phyloP scores from a whole-genome alignment of 2,113 vertebrate species.

The Diphyllodes magnificus region DNA sequence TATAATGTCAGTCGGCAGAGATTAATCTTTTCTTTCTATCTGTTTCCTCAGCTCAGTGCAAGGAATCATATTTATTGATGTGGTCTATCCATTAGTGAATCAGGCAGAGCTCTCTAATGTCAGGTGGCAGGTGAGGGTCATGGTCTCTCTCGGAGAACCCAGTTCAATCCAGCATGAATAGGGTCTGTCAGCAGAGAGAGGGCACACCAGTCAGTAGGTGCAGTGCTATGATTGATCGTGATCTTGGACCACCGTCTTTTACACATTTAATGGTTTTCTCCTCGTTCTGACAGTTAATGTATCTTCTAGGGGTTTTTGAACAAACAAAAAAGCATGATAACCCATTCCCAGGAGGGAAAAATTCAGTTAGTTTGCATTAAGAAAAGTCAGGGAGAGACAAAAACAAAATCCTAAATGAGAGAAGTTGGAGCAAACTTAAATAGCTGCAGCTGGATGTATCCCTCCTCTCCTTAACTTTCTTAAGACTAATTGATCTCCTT shows the following conservation, averaged over 20 bases:
- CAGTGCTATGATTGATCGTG: neutral
- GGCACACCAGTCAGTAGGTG: neutral
- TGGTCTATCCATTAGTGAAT: conserved; percentile 41
- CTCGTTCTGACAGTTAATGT: neutral
- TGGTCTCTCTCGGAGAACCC: neutral
- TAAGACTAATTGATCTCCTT: neutral
- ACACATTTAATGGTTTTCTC: neutral
- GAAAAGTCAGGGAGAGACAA: neutral
- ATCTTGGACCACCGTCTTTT: neutral
- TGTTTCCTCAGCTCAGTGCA: conserved; percentile 16
- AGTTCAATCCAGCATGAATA: neutral
- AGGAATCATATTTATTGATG: conserved; percentile 39
- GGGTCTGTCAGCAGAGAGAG: neutral
- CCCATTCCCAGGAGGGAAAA: neutral
- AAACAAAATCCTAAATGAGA: neutral
- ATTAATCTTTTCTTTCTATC: conserved; percentile 41
- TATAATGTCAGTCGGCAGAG: neutral
- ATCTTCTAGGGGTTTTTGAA: neutral
- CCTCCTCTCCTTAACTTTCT: neutral
- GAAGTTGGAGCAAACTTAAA: neutral
- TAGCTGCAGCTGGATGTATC: neutral
- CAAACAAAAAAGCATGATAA: neutral
- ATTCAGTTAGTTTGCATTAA: neutral
- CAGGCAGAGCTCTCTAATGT: neutral
- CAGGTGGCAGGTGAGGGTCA: conserved; percentile 12